These are phyloP conservation scores for Phoronis australis DNA, from an alignment of 2,888 invertebrate species.

Conservation along the genomic window DNA sequence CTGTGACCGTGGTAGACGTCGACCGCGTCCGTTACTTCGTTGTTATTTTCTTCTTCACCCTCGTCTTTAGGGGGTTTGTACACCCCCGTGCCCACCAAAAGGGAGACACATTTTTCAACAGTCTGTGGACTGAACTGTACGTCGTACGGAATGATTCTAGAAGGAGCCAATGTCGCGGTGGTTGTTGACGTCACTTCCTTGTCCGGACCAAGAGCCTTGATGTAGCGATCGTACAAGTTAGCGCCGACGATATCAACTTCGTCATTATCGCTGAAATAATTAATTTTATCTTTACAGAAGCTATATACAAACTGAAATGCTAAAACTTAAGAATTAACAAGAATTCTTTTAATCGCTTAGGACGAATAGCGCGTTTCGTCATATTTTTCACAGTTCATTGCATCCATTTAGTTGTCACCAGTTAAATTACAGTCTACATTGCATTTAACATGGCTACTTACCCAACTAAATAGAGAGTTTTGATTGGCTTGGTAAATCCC, in stretches of 20 bases:
- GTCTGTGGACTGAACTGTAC: constrained; percentile 36
- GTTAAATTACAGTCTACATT: no score
- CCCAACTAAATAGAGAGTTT: constrained; percentile 50
- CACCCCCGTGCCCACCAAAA: constrained; percentile 49
- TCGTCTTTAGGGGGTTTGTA: constrained; percentile 27
- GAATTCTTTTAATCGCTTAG: no score
- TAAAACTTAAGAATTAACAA: no score
- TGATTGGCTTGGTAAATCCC: constrained; percentile 39
- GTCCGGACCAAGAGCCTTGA: constrained; percentile 18
- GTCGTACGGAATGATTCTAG: constrained; percentile 37
- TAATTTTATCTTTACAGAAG: neutral
- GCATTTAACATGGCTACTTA: constrained; percentile 24
- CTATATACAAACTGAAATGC: no score
- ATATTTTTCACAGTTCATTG: no score
- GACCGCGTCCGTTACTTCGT: constrained; percentile 15
- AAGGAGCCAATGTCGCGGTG: constrained; percentile 19
- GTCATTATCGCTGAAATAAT: constrained; percentile 45
- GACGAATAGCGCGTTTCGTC: no score
- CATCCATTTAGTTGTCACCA: no score
- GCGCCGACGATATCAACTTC: constrained; percentile 50
- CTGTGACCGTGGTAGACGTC: constrained; percentile 43
- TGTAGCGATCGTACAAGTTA: constrained; percentile 48
- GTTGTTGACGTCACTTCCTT: constrained; percentile 17
- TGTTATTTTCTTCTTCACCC: constrained; percentile 16
- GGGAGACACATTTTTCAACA: constrained; percentile 34